Conservation (phyloP, 2,113 vertebrate species). For the Hippocampus abdominalis region DNA sequence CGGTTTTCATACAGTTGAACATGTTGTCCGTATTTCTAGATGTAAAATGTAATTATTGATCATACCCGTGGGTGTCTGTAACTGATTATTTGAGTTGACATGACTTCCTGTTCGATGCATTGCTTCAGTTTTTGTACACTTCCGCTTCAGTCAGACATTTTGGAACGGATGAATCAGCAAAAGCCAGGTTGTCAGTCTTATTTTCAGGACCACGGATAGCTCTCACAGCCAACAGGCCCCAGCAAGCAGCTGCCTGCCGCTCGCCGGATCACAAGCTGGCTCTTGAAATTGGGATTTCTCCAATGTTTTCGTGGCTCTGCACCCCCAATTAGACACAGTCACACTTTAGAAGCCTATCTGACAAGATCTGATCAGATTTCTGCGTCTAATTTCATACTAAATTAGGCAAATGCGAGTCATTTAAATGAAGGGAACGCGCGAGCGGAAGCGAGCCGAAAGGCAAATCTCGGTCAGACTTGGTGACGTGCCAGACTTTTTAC, state of each 20-base stretch:
- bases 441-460: conserved; percentile 2
- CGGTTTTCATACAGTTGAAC: too few species aligned
- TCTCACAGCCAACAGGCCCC: conserved; percentile 7
- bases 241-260: conserved; percentile 23
- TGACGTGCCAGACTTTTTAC: background rate
- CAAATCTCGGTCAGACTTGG: background rate
- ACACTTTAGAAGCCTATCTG: background rate
- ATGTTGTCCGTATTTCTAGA: too few species aligned
- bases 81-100: background rate
- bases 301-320: conserved; percentile 18
- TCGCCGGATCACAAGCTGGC: conserved; percentile 4
- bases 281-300: conserved; percentile 6
- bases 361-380: conserved; percentile 3
- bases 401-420: background rate
- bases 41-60: too few species aligned
- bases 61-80: background rate
- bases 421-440: background rate
- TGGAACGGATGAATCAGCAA: background rate
- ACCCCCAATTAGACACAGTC: conserved; percentile 14
- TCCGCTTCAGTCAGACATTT: background rate
- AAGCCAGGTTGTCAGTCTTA: background rate
- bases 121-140: background rate
- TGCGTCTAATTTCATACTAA: background rate
- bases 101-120: background rate
- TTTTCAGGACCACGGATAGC: conserved; percentile 46